phyloP scores from a whole-genome alignment of 1,140 invertebrate species.

The Bombus consobrinus region DNA sequence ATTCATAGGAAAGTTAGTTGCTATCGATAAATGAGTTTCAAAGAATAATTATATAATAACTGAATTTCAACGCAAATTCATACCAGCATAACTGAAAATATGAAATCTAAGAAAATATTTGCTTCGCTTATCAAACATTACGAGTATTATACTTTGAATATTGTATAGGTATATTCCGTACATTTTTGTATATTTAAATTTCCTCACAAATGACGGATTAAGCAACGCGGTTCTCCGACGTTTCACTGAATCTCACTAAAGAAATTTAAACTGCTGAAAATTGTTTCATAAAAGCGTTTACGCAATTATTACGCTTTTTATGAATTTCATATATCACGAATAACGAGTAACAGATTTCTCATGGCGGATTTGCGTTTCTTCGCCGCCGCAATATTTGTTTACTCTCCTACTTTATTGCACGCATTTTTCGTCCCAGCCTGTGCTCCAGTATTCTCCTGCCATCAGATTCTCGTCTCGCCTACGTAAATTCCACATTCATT shows the following conservation, averaged over 20 bases:
- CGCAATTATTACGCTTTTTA: not conserved
- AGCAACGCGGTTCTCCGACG: not conserved
- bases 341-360: not conserved
- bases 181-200: too few species aligned
- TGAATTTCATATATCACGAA: not conserved
- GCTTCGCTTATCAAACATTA: not conserved
- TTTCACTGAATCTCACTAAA: not conserved
- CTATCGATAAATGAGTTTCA: too few species aligned
- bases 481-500: constrained; percentile 16
- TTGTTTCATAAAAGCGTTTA: not conserved
- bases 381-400: constrained; percentile 2
- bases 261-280: not conserved
- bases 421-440: not conserved
- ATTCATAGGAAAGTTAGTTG: not conserved
- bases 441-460: not conserved
- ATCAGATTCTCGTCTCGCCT: not conserved
- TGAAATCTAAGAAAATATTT: not conserved
- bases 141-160: not conserved
- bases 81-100: not conserved
- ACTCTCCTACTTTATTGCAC: not conserved
- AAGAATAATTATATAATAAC: not conserved
- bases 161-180: not conserved
- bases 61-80: not conserved
- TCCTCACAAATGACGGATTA: not conserved
- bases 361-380: not conserved